Evolutionary conservation across 2,797 vertebrate genomes (phyloP).

Genomic region (Prionace glauca): DNA sequence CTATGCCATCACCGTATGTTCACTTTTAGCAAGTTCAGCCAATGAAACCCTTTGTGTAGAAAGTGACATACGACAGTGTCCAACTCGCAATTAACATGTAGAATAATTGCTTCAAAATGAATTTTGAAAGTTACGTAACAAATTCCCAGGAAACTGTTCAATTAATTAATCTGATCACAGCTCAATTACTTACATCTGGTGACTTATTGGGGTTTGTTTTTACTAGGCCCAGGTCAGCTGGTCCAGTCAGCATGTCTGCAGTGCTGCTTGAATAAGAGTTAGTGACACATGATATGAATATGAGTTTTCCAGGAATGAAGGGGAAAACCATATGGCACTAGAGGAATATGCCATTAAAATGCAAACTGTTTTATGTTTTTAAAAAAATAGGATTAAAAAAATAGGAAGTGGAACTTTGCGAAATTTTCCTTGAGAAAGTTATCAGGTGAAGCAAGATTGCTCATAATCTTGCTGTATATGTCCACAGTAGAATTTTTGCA

Average conservation of each 20-base stretch:
- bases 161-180: conserved; percentile 85
- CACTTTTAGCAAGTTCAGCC: conserved; percentile 6
- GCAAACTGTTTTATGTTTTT: background rate
- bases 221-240: conserved; percentile 70
- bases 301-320: conserved; percentile 55
- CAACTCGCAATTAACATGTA: background rate
- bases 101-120: conserved; percentile 36
- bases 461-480: background rate
- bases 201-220: conserved; percentile 82
- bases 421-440: background rate
- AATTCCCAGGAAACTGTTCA: conserved; percentile 81
- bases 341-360: conserved; percentile 47
- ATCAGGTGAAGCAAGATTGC: background rate
- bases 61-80: background rate
- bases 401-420: background rate
- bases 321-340: conserved; percentile 52
- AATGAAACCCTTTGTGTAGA: background rate
- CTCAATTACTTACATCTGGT: conserved; percentile 85
- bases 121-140: conserved; percentile 56
- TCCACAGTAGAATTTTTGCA: background rate
- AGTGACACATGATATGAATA: conserved; percentile 78
- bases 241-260: conserved; percentile 82
- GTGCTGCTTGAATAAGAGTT: conserved; percentile 80
- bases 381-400: background rate
- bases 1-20: conserved; percentile 12